phyloP scores from a whole-genome alignment of 2,113 vertebrate genomes.

The Syngnathoides biaculeatus region DNA sequence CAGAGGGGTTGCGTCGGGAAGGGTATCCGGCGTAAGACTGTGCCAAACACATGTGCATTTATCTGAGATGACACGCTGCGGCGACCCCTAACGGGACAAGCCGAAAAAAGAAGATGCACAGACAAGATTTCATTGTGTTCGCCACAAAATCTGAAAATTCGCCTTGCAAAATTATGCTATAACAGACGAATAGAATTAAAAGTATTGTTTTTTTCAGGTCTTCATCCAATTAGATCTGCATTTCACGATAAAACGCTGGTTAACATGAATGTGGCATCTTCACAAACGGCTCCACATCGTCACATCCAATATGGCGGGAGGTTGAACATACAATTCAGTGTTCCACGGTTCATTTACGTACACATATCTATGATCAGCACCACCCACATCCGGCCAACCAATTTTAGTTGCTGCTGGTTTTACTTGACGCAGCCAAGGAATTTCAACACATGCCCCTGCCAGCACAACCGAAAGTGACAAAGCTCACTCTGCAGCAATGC shows the following conservation, averaged over 20 bases:
- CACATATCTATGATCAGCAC: not conserved
- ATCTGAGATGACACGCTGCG: too few relatives aligned
- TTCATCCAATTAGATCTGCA: not conserved
- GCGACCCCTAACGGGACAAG: too few relatives aligned
- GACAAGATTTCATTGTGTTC: too few relatives aligned
- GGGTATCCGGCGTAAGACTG: too few relatives aligned
- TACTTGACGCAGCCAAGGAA: slow-evolving; percentile 55
- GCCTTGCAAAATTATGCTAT: not conserved
- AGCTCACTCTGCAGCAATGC: slow-evolving; percentile 59
- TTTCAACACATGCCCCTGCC: slow-evolving; percentile 64
- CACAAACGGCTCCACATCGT: not conserved
- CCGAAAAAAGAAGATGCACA: too few relatives aligned
- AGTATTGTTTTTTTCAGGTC: not conserved
- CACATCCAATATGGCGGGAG: not conserved
- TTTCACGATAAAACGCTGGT: not conserved
- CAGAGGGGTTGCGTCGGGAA: too few relatives aligned
- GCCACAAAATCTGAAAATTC: too few relatives aligned
- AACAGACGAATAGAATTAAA: not conserved
- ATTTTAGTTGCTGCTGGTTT: slow-evolving; percentile 44
- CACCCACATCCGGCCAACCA: not conserved
- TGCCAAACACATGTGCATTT: too few relatives aligned
- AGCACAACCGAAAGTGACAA: slow-evolving; percentile 64
- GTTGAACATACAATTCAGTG: not conserved
- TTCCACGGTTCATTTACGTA: not conserved
- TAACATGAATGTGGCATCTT: not conserved